Evolutionary conservation across 2,888 invertebrate species (phyloP).

Genomic region (Agrochola circellaris): DNA sequence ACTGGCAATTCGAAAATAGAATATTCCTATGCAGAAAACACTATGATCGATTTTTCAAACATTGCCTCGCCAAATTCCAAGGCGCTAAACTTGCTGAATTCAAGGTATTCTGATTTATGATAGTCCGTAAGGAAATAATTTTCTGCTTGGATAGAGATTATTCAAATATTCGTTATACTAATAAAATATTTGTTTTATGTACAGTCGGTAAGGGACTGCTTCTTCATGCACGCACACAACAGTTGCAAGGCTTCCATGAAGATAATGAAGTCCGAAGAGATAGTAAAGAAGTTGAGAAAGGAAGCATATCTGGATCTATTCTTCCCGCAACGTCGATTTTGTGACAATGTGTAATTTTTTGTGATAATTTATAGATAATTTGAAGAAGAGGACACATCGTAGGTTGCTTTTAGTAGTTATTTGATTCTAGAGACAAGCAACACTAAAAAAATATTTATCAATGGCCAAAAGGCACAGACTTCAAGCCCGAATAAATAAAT

Average conservation of each 20-base stretch:
- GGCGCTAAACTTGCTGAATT: slow-evolving; percentile 85
- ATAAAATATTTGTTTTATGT: slow-evolving; percentile 21
- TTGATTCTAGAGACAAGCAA: slow-evolving; percentile 68
- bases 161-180: neutral
- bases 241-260: slow-evolving; percentile 89
- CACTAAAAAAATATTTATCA: slow-evolving; percentile 55
- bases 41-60: slow-evolving; percentile 82
- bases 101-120: slow-evolving; percentile 75
- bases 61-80: slow-evolving; percentile 85
- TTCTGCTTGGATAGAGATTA: neutral
- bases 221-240: slow-evolving; percentile 88
- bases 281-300: slow-evolving; percentile 86
- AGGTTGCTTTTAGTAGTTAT: slow-evolving; percentile 48
- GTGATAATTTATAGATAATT: slow-evolving; percentile 11
- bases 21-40: slow-evolving; percentile 87
- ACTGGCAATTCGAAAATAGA: slow-evolving; percentile 90
- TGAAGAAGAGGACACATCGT: neutral
- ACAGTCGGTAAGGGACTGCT: slow-evolving; percentile 89
- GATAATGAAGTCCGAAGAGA: slow-evolving; percentile 87
- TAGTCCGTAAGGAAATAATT: neutral
- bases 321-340: slow-evolving; percentile 85
- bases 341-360: slow-evolving; percentile 68
- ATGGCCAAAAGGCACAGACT: slow-evolving; percentile 22
- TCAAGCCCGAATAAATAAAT: slow-evolving; percentile 1
- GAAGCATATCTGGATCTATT: slow-evolving; percentile 88